Conservation (phyloP, 1,140 invertebrate genomes). For the Drosophila nikananu region DNA sequence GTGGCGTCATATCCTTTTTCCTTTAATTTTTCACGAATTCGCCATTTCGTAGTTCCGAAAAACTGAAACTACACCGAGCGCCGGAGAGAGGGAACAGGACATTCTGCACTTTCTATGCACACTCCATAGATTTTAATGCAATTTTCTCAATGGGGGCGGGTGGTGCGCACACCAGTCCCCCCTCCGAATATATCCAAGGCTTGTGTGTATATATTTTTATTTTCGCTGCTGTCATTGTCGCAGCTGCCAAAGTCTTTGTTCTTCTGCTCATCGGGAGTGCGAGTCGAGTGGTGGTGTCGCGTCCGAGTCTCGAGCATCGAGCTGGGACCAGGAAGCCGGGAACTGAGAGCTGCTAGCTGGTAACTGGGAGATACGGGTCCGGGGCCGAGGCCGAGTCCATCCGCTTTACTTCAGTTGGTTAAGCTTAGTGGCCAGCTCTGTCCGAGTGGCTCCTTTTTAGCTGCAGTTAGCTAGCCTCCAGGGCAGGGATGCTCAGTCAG, state of each 20-base stretch:
- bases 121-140: slow-evolving; percentile 85
- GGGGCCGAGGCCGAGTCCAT: slow-evolving; percentile 19
- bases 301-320: slow-evolving; percentile 36
- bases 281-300: slow-evolving; percentile 40
- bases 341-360: background rate
- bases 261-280: slow-evolving; percentile 52
- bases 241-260: slow-evolving; percentile 83
- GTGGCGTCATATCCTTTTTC: slow-evolving; percentile 84
- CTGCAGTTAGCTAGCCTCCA: too few species aligned
- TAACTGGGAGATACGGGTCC: slow-evolving; percentile 14
- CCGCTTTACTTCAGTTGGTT: slow-evolving; percentile 18
- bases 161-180: background rate
- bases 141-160: slow-evolving; percentile 73
- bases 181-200: slow-evolving; percentile 2
- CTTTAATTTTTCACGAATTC: slow-evolving; percentile 83
- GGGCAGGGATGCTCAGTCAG: background rate
- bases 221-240: slow-evolving; percentile 76
- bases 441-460: background rate
- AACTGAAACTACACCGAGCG: slow-evolving; percentile 44
- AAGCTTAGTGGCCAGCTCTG: slow-evolving; percentile 43
- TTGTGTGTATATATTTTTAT: slow-evolving; percentile 68
- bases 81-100: slow-evolving; percentile 20
- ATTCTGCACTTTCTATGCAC: slow-evolving; percentile 72
- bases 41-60: slow-evolving; percentile 81
- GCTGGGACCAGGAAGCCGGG: slow-evolving; percentile 15